A percentile compares a stretch with the other conserved stretches of the same genome.
phyloP scores from a whole-genome alignment of 2,113 vertebrate genomes.

The Scomber japonicus region DNA sequence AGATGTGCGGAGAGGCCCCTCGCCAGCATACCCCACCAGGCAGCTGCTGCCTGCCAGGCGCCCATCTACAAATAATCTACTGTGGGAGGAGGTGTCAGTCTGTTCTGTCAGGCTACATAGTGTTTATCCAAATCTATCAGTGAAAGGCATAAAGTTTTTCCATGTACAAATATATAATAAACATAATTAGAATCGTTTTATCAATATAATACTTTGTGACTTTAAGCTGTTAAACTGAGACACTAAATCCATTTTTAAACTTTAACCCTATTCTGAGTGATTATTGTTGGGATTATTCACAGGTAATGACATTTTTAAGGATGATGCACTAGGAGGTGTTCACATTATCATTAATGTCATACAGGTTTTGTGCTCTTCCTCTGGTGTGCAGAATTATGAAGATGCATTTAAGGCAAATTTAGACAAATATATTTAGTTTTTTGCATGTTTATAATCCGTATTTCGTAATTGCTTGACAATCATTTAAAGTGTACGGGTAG shows the following conservation, averaged over 20 bases:
- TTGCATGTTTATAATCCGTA: constrained; percentile 13
- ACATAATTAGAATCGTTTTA: constrained; percentile 14
- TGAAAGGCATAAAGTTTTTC: constrained; percentile 24
- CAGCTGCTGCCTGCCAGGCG: constrained; percentile 78
- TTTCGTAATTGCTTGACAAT: constrained; percentile 14
- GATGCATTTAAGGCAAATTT: neutral
- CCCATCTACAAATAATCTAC: constrained; percentile 75
- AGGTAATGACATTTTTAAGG: too few relatives aligned
- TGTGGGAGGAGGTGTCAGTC: constrained; percentile 66
- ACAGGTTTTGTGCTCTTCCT: neutral
- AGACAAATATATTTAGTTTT: rapidly evolving
- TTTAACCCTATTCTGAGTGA: neutral
- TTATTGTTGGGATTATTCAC: neutral
- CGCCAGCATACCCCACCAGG: constrained; percentile 70
- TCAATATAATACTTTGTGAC: neutral
- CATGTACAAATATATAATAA: constrained; percentile 20
- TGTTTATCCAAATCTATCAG: constrained; percentile 3
- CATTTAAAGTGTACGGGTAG: neutral
- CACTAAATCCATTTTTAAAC: constrained; percentile 6
- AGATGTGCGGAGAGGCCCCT: constrained; percentile 66
- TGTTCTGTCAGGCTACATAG: constrained; percentile 42
- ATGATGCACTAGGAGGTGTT: neutral
- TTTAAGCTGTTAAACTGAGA: neutral
- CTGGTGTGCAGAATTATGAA: neutral
- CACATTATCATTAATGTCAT: neutral